These are phyloP conservation scores for Equus quagga DNA, from an alignment of 2,113 vertebrate species.

Conservation along the genomic window DNA sequence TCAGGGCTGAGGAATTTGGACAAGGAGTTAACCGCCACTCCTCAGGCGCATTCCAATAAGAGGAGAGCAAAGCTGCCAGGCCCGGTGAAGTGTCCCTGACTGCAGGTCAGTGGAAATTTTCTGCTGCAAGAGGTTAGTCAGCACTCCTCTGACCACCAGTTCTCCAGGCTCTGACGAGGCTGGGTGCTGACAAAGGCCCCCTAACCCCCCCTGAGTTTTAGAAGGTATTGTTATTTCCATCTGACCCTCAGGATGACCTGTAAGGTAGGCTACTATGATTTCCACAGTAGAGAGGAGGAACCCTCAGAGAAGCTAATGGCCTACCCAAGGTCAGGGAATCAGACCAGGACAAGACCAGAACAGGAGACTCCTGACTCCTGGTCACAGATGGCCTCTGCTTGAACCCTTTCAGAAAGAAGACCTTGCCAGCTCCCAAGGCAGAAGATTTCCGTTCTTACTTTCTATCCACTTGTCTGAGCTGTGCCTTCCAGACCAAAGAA, in stretches of 20 bases:
- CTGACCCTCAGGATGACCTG: background rate
- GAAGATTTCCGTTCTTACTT: background rate
- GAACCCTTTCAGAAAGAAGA: background rate
- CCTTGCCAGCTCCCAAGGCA: background rate
- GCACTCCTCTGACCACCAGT: background rate
- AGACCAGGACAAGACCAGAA: background rate
- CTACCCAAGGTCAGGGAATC: background rate
- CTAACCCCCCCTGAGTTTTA: background rate
- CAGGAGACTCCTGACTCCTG: background rate
- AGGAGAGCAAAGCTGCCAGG: conserved; percentile 57
- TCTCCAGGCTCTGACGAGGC: background rate
- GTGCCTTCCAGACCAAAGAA: background rate
- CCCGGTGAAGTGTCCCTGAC: conserved; percentile 49
- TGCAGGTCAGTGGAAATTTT: conserved; percentile 72
- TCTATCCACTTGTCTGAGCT: background rate
- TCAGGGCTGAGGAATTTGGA: conserved; percentile 68
- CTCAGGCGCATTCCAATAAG: conserved; percentile 66
- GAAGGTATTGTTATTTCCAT: background rate
- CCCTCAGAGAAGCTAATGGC: background rate
- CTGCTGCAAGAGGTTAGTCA: conserved; percentile 4
- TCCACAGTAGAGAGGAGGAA: background rate
- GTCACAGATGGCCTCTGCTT: background rate
- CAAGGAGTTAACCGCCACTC: conserved; percentile 36
- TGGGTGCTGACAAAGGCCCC: background rate
- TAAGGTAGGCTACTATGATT: background rate